Base-by-base conservation (phyloP, 2,888 invertebrate species). In the Cataglyphis cursor region DNA sequence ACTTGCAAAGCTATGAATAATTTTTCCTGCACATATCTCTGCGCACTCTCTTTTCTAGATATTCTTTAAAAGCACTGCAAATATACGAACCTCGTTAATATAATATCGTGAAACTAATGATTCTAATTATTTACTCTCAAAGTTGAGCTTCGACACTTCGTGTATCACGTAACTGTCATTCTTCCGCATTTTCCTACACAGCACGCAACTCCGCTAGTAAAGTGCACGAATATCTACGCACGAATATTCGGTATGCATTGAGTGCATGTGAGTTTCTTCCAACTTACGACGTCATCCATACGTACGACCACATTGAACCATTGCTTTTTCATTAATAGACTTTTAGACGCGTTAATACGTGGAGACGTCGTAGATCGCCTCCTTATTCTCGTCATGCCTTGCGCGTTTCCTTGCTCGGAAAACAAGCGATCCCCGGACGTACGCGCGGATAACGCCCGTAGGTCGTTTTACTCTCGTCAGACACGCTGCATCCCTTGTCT, bases 401-500 rank as follows among this genome's bases (percentile, higher is more conserved):
- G 64, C 62, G 76, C 65, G 76, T 35, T 35, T 41, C 76, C 48
- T 68, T 51, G 54, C 87, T 68, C 66, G 84, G 51, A 31, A 61
- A 54, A 59, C 44, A 51, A 82, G 61, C 82, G 65, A 82, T 61
- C 59, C 59, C 57, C 75, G 73, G 83, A 12, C 76, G 57, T 38
- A 35, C 61, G 48, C 54, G 48, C n/a, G 24, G 18, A 41, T 81
- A 86, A 84, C 81, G 76, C 59, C 73, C 68, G 64, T 81, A 81
- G 84, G 83, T 89, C 88, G 86, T 83, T 70, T 64, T 78, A 84
- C 87, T 88, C 82, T 88, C 82, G 88, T 86, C 86, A 86, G 86
- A 88, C 84, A 88, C 89, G 89, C 89, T 92, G 92, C 92, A 92
- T 92, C 90, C 88, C 81, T 85, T 90, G 85, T 90, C 89, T 91